Evolutionary conservation across 2,888 invertebrate genomes (phyloP).

Genomic region (Coelogynopora nodosa): DNA sequence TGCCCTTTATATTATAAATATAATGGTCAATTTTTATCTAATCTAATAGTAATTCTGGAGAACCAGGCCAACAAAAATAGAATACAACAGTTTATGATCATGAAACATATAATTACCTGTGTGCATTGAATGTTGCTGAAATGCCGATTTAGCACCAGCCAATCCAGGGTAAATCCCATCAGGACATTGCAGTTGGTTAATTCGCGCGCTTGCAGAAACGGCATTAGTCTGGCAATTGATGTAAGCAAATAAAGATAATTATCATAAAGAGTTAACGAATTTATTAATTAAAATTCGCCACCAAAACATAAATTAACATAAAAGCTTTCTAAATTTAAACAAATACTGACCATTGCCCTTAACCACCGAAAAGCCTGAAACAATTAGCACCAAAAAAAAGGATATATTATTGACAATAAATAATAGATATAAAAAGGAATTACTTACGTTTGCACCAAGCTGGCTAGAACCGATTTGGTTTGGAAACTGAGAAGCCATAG

Average conservation of each 20-base stretch:
- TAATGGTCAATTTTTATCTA: too few relatives aligned
- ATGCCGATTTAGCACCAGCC: background rate
- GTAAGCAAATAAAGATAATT: background rate
- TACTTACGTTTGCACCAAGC: background rate
- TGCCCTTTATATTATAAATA: too few relatives aligned
- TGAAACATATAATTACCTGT: background rate
- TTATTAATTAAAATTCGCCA: background rate
- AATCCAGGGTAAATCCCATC: background rate
- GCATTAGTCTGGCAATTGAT: background rate
- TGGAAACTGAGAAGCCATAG: slow-evolving; percentile 13
- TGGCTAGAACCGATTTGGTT: background rate
- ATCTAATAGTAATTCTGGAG: too few relatives aligned
- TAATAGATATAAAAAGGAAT: background rate
- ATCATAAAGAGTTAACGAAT: background rate
- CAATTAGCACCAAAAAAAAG: background rate
- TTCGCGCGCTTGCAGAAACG: slow-evolving; percentile 1
- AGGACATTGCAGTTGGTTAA: background rate
- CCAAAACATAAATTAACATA: background rate
- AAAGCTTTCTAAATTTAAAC: background rate
- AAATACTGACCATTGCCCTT: background rate
- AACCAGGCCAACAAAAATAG: too few relatives aligned
- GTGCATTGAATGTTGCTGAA: background rate
- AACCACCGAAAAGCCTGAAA: slow-evolving; percentile 17
- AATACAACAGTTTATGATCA: too few relatives aligned
- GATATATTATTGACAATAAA: too few relatives aligned